Evolutionary conservation across 1,140 invertebrate species (phyloP), one percentile per base, ranked within the genome.

Genomic region (Platyscapa corneri): DNA sequence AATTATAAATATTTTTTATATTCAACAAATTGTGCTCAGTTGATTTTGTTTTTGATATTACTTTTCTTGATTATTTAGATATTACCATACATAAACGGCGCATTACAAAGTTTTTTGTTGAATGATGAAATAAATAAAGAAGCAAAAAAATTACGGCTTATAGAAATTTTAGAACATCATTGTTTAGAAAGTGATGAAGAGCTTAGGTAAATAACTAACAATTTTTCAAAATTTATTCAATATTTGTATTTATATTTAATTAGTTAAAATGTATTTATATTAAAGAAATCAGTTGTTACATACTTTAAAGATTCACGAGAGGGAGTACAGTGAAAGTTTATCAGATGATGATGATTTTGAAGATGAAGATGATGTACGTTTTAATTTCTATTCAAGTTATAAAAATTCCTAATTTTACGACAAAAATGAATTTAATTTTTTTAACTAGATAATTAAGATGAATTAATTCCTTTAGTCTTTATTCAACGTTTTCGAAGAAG

Each of bases 71-170:
- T 56, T 84, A 88, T 42, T 39, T 87, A 95, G 94, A 94, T 95
- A 72, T 89, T 94, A 30, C 94, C 94, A 0, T 95, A 95, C 89
- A 92, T 95, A 23, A 95, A 95, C 90, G 95, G 95, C 56, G 93
- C 94, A 20, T 89, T 95, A 56, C 95, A 95, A 89, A 95, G 94
- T 90, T 94, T 95, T 83, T 88, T 95, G 37, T 92, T 91, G 2
- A 94, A 95, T 86, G 92, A 93, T 16, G 88, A 91, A 23, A 94
- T 95, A 20, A 92, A 94, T 82, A 93, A 95, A 76, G 94, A 95
- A 85, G 95, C 94, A 7, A 94, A 92, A 76, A 92, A 92, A 74
- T 93, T 94, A 83, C 93, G 90, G 27, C 88, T 93, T 39, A 89
- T 89, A 42, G 87, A 89, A 16, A 82, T 94, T 79, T 88, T 95